These are phyloP conservation scores for Neoniphon sammara DNA, from an alignment of 2,797 vertebrate species.

Conservation along the genomic window DNA sequence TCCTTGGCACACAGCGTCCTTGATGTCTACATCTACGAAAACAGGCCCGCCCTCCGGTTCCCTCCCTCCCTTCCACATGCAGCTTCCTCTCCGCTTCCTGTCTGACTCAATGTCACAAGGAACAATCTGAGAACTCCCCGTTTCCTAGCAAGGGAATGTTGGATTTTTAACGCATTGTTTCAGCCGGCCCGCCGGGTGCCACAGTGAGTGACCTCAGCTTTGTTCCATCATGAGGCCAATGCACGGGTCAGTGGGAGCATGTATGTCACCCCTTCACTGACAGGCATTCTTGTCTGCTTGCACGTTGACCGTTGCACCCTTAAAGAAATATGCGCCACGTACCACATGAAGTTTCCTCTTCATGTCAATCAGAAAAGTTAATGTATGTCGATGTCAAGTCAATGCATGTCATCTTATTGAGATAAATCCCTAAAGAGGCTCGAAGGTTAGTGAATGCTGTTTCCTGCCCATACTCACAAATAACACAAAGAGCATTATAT, in stretches of 20 bases:
- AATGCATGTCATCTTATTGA: constrained; percentile 4
- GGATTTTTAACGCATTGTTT: constrained; percentile 39
- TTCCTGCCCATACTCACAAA: constrained; percentile 47
- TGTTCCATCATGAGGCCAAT: background rate
- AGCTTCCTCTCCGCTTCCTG: constrained; percentile 77
- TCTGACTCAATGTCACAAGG: constrained; percentile 72
- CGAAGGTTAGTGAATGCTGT: constrained; percentile 15
- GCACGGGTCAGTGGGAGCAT: background rate
- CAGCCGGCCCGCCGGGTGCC: background rate
- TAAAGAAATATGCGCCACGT: background rate
- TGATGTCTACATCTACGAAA: constrained; percentile 61
- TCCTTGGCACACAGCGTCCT: constrained; percentile 54
- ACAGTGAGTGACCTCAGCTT: constrained; percentile 4
- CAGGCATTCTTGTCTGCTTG: background rate
- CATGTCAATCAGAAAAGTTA: constrained; percentile 10
- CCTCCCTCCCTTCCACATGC: constrained; percentile 66
- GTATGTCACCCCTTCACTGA: background rate
- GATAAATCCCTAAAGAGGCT: constrained; percentile 20
- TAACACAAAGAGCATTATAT: constrained; percentile 24
- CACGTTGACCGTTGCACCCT: background rate
- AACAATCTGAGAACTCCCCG: constrained; percentile 61
- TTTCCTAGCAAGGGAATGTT: constrained; percentile 50
- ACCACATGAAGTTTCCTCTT: background rate
- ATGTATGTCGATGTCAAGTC: constrained; percentile 6
- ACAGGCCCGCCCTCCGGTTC: constrained; percentile 66